Base-by-base conservation (phyloP, 1,140 invertebrate species). In the Drosophila triauraria region DNA sequence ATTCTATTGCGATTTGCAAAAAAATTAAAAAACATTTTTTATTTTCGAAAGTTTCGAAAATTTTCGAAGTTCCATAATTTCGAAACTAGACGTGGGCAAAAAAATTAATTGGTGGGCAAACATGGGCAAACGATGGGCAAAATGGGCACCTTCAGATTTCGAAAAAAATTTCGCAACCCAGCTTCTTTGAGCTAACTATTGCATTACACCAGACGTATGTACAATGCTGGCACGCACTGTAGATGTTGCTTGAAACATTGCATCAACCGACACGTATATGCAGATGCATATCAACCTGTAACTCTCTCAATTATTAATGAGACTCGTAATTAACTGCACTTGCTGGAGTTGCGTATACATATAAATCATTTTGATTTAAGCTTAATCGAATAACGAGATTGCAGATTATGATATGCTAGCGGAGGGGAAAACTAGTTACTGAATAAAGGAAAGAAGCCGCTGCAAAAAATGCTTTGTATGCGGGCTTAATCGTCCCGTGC, bases 321-420 rank as follows among this genome's bases (percentile, higher is more conserved):
- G 82, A 80, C 68, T 60, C 65, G 82, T 81, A 84, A 85, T 84
- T 84, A 84, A 84, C 72, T 82, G 80, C 81, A 70, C 42, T 50
- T 63, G 62, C 25, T 40, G 67, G 46, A 71, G 78, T 35, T 46
- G 59, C 62, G 40, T 51, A 78, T 81, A 84, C 62, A 30, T 48
- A 78, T 86, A 84, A 85, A 85, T 85, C 82, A 85, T 78, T 78
- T 69, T 86, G 82, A 86, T 80, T 86, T 68, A 85, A 85, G 82
- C 78, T 70, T 86, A 80, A 85, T 85, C 82, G 83, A 81, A 78
- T 78, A 85, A 85, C 82, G 71, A 86, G 82, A 85, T 85, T 86
- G 47, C 57, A 78, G 71, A 78, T 86, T 85, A 86, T 82, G 82
- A 86, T 85, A 72, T 56, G 78, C 67, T 35, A 9, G 44, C 46